These are phyloP conservation scores for Megatriorchis doriae DNA, from an alignment of 2,113 vertebrate genomes.

Conservation along the genomic window DNA sequence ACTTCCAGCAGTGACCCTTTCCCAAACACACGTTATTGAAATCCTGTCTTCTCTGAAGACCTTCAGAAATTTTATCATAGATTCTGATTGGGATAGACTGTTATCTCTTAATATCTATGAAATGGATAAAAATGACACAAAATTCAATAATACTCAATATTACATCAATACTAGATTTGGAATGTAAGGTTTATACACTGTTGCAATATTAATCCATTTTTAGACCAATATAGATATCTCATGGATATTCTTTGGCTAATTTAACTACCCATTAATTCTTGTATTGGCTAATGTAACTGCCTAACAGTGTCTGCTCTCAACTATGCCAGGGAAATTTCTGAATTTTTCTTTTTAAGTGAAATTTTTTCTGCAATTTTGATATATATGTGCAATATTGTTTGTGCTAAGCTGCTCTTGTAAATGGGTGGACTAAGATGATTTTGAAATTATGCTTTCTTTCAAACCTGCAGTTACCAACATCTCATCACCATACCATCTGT, in stretches of 20 bases:
- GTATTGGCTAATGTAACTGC: background rate
- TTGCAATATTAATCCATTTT: background rate
- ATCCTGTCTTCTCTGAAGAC: background rate
- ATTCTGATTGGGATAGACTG: background rate
- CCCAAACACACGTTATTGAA: background rate
- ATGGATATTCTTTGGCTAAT: background rate
- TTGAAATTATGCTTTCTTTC: slow-evolving; percentile 24
- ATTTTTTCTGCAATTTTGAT: background rate
- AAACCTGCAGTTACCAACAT: background rate
- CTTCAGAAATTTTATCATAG: background rate
- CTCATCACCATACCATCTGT: background rate
- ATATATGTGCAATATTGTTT: background rate
- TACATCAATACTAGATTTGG: background rate
- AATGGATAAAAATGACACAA: background rate
- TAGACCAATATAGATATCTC: background rate
- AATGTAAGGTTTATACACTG: background rate
- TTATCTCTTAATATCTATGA: background rate
- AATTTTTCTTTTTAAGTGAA: background rate
- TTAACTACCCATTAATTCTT: background rate
- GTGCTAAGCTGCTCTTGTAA: background rate
- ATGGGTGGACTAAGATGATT: background rate
- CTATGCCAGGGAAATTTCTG: background rate
- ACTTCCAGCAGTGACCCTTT: background rate
- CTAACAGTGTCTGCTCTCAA: background rate
- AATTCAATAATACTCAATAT: background rate